These are phyloP conservation scores for Babylonia areolata DNA, from an alignment of 1,140 invertebrate genomes.

Conservation along the genomic window DNA sequence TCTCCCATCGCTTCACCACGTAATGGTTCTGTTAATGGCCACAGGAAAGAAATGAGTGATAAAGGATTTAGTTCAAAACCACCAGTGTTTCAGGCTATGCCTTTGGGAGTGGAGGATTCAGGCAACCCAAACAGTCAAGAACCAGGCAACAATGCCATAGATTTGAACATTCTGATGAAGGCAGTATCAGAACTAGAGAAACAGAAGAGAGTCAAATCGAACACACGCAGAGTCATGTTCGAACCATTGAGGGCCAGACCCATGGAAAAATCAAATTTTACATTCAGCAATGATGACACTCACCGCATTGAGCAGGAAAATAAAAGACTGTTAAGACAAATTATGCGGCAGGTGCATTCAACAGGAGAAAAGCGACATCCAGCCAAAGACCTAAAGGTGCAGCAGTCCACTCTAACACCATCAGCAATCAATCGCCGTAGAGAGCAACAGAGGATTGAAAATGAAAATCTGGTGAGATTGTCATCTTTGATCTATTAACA, in stretches of 20 bases:
- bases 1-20: constrained; percentile 69
- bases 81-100: constrained; percentile 15
- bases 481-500: not conserved
- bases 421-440: constrained; percentile 74
- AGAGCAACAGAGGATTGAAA: constrained; percentile 76
- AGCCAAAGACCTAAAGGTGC: constrained; percentile 35
- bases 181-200: constrained; percentile 72
- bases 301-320: constrained; percentile 72
- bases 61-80: not conserved
- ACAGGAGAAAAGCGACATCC: constrained; percentile 45
- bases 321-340: constrained; percentile 68
- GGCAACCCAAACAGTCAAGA: constrained; percentile 14
- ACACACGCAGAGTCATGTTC: constrained; percentile 68
- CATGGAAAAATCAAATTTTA: constrained; percentile 60
- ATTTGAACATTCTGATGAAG: constrained; percentile 72
- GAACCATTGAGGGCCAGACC: constrained; percentile 53
- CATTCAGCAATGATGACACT: constrained; percentile 62
- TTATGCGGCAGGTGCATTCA: constrained; percentile 62
- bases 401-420: constrained; percentile 59
- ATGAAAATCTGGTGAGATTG: constrained; percentile 76
- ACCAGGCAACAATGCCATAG: constrained; percentile 57
- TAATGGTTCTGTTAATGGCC: constrained; percentile 39
- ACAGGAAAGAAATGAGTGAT: not conserved
- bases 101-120: constrained; percentile 4
- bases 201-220: constrained; percentile 59